Conservation (phyloP, 2,797 vertebrate species). For the Poecilia wingei region DNA sequence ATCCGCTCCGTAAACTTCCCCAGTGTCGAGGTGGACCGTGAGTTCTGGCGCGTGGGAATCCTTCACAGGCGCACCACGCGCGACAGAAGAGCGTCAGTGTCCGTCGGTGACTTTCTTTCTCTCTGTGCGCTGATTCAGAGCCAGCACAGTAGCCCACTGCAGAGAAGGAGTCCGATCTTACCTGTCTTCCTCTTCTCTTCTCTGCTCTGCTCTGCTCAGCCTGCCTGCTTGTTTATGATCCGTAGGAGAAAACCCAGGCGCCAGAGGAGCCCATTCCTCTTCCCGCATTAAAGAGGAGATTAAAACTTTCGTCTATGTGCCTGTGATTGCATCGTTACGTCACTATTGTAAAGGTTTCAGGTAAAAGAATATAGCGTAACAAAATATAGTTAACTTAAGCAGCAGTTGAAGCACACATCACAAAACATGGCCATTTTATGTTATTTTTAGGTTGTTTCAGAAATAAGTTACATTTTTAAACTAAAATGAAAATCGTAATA, state of each 20-base stretch:
- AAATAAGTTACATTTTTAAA: background rate
- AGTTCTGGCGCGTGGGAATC: conserved; percentile 32
- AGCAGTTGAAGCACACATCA: too few relatives aligned
- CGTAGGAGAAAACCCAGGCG: background rate
- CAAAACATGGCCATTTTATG: background rate
- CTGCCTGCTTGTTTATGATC: conserved; percentile 12
- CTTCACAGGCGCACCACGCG: background rate
- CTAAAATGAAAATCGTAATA: background rate
- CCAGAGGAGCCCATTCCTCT: conserved; percentile 9
- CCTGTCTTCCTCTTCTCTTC: conserved; percentile 49
- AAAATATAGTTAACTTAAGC: conserved; percentile 19
- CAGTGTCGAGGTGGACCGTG: conserved; percentile 2
- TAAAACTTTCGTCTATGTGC: conserved; percentile 53
- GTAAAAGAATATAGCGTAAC: background rate
- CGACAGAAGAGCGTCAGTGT: conserved; percentile 3
- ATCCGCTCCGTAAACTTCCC: conserved; percentile 63
- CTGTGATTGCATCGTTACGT: conserved; percentile 78
- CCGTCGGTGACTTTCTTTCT: conserved; percentile 45
- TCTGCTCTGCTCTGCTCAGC: background rate
- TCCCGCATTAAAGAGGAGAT: conserved; percentile 38
- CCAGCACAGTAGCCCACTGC: conserved; percentile 60
- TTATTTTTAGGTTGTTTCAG: background rate
- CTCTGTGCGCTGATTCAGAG: conserved; percentile 49
- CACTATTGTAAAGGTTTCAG: conserved; percentile 48
- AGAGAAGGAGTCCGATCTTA: conserved; percentile 53